Base-by-base conservation (phyloP, 2,797 vertebrate genomes). In the Nyctalus aviator region DNA sequence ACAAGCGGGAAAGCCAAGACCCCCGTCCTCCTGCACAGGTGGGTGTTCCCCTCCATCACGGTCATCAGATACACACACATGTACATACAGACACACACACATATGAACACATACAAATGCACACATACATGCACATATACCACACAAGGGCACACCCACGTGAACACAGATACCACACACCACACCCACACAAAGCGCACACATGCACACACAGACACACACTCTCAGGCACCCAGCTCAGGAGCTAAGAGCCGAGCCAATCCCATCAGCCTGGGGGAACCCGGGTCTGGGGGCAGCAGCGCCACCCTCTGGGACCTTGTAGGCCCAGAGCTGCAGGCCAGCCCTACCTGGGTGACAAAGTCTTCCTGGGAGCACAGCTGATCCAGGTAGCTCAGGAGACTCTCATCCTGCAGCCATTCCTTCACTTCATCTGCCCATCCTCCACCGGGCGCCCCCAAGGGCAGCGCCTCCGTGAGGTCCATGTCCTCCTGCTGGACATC, bases 391-490 rank as follows among this genome's bases (percentile, higher is more conserved):
- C 96, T 95, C 27, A 97, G 78, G 69, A 97, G 77, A 8, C 46
- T 77, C 1, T 72, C 64, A 1, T 77, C 8, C 55, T 68, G 86
- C 14, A 46, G 79, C 0, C 10, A 68, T 7, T 93, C 37, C 7
- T 17, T 41, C 32, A 13, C 48, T 1, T 94, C 75, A 2, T 84
- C 83, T 20, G n/a, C 32, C 21, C 8, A 0, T 7, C 79, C 37
- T 59, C 41, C 25, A 4, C 35, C 57, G 3, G n/a, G 84, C 15
- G 68, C n/a, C 68, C 50, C 81, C 2, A 0, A 1, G 77, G 35
- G n/a, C 27, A 97, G 18, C 12, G 68, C 75, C 1, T 98, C 95
- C 97, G 97, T 97, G 76, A 97, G 94, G 53, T 77, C 90, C 5
- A 84, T 79, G 35, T 96, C 98, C 13, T 98, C 97, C 10, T 83